phyloP scores from a whole-genome alignment of 2,888 invertebrate species.

The Cheilosia vulpina region DNA sequence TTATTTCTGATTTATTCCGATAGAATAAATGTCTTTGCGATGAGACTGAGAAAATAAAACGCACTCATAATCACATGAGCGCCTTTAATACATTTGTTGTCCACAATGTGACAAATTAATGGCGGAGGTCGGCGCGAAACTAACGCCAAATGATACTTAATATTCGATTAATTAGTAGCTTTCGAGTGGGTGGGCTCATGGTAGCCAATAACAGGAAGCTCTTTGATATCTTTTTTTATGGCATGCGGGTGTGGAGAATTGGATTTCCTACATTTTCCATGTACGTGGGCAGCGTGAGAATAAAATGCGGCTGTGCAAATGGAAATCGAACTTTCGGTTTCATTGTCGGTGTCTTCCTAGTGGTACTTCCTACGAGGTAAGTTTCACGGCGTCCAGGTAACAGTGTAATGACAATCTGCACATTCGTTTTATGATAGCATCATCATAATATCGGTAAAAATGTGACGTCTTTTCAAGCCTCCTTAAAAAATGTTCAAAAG shows the following conservation, averaged over 20 bases:
- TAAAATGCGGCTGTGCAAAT: neutral
- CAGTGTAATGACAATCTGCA: too few species aligned
- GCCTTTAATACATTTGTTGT: constrained; percentile 40
- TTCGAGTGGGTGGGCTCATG: constrained; percentile 35
- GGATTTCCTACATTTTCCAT: constrained; percentile 26
- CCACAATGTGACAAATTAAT: constrained; percentile 66
- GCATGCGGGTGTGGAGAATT: constrained; percentile 4
- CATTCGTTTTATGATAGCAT: too few species aligned
- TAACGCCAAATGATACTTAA: constrained; percentile 61
- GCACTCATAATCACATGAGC: constrained; percentile 49
- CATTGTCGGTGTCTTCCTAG: too few species aligned
- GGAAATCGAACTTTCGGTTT: too few species aligned
- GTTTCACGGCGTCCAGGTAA: too few species aligned
- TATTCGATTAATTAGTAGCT: constrained; percentile 63
- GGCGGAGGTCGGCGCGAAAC: constrained; percentile 56
- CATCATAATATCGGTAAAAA: too few species aligned
- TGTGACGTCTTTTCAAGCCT: too few species aligned
- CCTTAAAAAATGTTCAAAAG: too few species aligned
- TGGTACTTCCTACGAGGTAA: too few species aligned
- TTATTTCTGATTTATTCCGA: constrained; percentile 47
- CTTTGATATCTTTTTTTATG: constrained; percentile 23
- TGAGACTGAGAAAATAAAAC: neutral
- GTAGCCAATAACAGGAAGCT: constrained; percentile 14
- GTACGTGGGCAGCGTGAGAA: constrained; percentile 41
- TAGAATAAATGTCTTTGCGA: constrained; percentile 8